Conservation (phyloP, 2,888 invertebrate genomes). For the Coelinius sp. region DNA sequence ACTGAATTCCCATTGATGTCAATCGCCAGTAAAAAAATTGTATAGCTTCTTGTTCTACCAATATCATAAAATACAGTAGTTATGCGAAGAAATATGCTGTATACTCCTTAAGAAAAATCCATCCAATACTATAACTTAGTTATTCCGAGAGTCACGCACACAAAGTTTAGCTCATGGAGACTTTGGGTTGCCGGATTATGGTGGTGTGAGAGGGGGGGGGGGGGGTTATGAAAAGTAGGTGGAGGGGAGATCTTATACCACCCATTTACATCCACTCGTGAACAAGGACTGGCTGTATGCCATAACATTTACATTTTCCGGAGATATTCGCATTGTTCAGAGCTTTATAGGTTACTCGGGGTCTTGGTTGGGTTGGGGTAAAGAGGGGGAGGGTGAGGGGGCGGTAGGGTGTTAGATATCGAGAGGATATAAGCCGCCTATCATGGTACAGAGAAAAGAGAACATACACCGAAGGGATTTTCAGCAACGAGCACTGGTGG, state of each 20-base stretch:
- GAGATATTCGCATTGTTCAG: constrained; percentile 52
- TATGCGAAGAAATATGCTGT: neutral
- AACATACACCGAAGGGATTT: constrained; percentile 2
- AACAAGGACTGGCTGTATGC: constrained; percentile 50
- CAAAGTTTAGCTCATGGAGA: neutral
- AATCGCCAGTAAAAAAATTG: neutral
- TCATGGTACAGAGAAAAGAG: constrained; percentile 10
- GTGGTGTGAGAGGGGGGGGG: neutral
- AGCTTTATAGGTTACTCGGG: constrained; percentile 49
- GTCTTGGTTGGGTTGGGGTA: neutral
- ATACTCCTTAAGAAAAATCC: constrained; percentile 4
- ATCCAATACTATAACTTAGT: constrained; percentile 8
- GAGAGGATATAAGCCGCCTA: constrained; percentile 20
- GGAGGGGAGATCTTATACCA: neutral
- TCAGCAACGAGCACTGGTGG: neutral
- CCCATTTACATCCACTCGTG: constrained; percentile 38
- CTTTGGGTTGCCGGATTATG: neutral
- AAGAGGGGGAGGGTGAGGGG: neutral
- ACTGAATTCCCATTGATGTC: neutral
- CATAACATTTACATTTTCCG: constrained; percentile 56
- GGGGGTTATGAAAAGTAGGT: too few species aligned
- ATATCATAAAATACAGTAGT: neutral
- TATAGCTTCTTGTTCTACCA: neutral
- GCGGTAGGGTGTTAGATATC: neutral
- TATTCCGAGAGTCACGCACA: neutral